Base-by-base conservation (phyloP, 1,140 invertebrate species). In the Archegozetes longisetosus region DNA sequence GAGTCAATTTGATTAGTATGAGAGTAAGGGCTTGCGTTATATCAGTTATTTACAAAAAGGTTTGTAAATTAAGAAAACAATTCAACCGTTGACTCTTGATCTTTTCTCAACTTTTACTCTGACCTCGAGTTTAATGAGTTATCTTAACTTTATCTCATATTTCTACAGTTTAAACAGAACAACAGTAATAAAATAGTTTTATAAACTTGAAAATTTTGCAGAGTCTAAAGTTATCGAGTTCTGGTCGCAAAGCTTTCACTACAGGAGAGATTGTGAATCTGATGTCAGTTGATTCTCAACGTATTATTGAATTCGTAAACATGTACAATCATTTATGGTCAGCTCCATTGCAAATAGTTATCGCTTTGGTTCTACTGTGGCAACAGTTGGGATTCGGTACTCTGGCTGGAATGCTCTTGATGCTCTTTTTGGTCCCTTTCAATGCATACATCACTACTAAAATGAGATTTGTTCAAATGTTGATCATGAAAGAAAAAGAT, bases 371-470 rank as follows among this genome's bases (percentile, higher is more conserved):
- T 60, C 65, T 75, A 47, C 58, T 74, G 23, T 72, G 65, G 61
- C 55, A 62, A 58, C 53, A 67, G 3, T 66, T 75, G 29, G 72
- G 72, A n/a, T 55, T 56, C 14, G 59, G 69, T 13, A 65, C 69
- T 9, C 23, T 75, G 14, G 66, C 66, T 29, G 71, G 73, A 26
- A 49, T 75, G 13, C 32, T 62, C 14, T 58, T 74, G n/a, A 62
- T 75, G 29, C 51, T 74, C n/a, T 79, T 93, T 56, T 76, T 93
- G 29, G 87, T 94, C 64, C 90, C 90, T 0, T 72, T 94, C 6
- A 96, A 95, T 73, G 86, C 84, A 2, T 74, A 85, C 52, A 84
- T 96, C 63, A 88, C 90, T 1, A 86, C 83, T 70, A 84, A 84
- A 70, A 82, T 78, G 3, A 74, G 74, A 65, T 70, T 71, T 54